These are phyloP conservation scores for Xylota segnis DNA, from an alignment of 2,888 invertebrate genomes.

Conservation along the genomic window DNA sequence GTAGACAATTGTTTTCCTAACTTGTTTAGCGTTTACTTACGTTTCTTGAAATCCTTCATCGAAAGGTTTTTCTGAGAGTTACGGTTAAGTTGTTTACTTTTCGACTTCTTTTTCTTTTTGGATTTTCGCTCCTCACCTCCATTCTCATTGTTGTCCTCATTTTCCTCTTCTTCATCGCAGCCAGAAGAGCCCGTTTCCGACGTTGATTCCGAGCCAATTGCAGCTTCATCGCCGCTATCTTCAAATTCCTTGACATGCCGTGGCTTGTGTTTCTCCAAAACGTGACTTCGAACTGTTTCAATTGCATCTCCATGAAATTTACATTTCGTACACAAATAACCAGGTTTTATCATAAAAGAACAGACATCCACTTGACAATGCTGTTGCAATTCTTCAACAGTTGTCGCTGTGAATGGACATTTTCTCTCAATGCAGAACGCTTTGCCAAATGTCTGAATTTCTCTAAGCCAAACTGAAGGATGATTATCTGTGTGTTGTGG, in stretches of 20 bases:
- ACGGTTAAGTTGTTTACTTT: neutral
- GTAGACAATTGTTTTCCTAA: too few relatives aligned
- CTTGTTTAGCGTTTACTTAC: constrained; percentile 47
- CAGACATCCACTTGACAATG: constrained; percentile 81
- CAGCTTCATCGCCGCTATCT: constrained; percentile 79
- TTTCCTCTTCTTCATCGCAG: constrained; percentile 62
- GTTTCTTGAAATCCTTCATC: constrained; percentile 47
- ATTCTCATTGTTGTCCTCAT: constrained; percentile 55
- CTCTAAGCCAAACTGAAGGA: constrained; percentile 65
- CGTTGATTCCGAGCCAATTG: constrained; percentile 53
- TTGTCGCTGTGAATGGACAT: constrained; percentile 80
- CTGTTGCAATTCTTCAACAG: constrained; percentile 78
- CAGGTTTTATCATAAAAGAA: constrained; percentile 78
- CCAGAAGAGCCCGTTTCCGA: constrained; percentile 63
- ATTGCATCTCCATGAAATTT: constrained; percentile 56
- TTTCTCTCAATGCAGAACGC: constrained; percentile 81
- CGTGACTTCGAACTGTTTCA: constrained; percentile 76
- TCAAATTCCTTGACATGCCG: constrained; percentile 76
- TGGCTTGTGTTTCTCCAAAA: constrained; percentile 48
- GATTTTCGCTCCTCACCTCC: neutral
- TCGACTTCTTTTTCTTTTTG: neutral
- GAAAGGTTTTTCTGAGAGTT: neutral
- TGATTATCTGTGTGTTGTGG: constrained; percentile 22
- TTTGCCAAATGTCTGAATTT: constrained; percentile 78
- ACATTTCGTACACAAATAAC: constrained; percentile 80